Evolutionary conservation across 2,888 invertebrate genomes (phyloP).

Genomic region (Margaritifera margaritifera): DNA sequence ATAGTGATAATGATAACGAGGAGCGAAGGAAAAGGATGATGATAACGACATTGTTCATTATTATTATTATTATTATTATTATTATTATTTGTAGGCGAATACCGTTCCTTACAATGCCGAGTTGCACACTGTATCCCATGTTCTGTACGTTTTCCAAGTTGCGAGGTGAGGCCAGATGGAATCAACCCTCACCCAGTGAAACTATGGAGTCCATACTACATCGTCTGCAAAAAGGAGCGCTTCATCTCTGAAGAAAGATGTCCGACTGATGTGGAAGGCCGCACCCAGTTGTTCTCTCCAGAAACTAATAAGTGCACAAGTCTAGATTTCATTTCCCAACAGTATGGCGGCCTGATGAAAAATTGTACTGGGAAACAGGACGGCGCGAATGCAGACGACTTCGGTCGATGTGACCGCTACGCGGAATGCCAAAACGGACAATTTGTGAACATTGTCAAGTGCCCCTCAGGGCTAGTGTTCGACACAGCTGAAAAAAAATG

Average conservation of each 20-base stretch:
- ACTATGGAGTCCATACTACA: constrained; percentile 33
- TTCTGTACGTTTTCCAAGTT: constrained; percentile 27
- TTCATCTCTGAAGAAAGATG: constrained; percentile 24
- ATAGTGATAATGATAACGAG: no score
- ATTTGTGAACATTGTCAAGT: constrained; percentile 23
- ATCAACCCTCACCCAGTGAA: constrained; percentile 24
- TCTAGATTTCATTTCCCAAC: constrained; percentile 39
- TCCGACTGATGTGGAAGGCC: constrained; percentile 20
- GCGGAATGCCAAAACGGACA: constrained; percentile 37
- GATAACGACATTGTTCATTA: no score
- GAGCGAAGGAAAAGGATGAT: no score
- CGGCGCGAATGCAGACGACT: constrained; percentile 46
- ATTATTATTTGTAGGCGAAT: constrained; percentile 29
- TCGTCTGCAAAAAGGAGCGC: constrained; percentile 35
- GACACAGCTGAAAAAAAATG: constrained; percentile 21
- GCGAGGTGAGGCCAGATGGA: constrained; percentile 36
- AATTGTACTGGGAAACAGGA: constrained; percentile 34
- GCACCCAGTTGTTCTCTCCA: constrained; percentile 40
- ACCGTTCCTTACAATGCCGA: constrained; percentile 25
- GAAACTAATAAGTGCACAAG: constrained; percentile 37
- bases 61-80: no score
- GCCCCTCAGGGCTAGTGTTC: constrained; percentile 22
- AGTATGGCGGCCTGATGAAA: constrained; percentile 42
- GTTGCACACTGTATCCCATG: constrained; percentile 39
- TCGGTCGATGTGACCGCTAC: constrained; percentile 50